Base-by-base conservation (phyloP, 2,888 invertebrate species). In the Acanthacorydalis orientalis region DNA sequence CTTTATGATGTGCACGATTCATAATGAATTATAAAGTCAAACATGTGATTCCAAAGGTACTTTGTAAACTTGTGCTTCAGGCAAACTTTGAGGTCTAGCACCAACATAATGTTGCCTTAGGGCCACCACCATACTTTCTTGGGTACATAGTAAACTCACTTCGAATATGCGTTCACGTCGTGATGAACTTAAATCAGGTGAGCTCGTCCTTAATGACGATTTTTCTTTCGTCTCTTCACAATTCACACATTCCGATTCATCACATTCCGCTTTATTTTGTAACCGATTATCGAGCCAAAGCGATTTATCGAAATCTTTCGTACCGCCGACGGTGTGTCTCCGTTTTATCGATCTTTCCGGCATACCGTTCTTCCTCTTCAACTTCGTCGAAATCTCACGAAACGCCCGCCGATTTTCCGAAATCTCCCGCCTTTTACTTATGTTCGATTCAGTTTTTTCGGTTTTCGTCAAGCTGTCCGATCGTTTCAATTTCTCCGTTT, bases 311-410 rank as follows among this genome's bases (percentile, higher is more conserved):
- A 78, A 84, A 67, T 91, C 91, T 66, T 88, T 87, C n/a, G 87
- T 86, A 47, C 92, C 91, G 51, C 91, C 91, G 8, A 92, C 90
- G 1, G 92, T 92, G 68, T 92, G 91, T 31, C 92, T 74, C 40
- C 92, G 75, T 66, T 89, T 89, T 58, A 89, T 86, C 52, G 85
- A 84, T 53, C 82, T 69, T 64, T 82, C 82, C n/a, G 78, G 80
- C 80, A 78, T 80, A 51, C 82, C 83, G 63, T 80, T 82, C 66
- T 83, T 83, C 53, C 83, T 68, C 64, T 83, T 83, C 49, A 80
- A 66, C 61, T 82, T 81, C 46, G 75, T 74, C 7, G 47, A 43
- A 54, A 70, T 68, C 56, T 75, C 73, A 61, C 68, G 68, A 46
- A 59, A 60, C 45, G 60, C 59, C 44, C 68, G 64, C 55, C 68